These are phyloP conservation scores for Acanthornis magna DNA, from an alignment of 2,797 vertebrate genomes.

Conservation along the genomic window DNA sequence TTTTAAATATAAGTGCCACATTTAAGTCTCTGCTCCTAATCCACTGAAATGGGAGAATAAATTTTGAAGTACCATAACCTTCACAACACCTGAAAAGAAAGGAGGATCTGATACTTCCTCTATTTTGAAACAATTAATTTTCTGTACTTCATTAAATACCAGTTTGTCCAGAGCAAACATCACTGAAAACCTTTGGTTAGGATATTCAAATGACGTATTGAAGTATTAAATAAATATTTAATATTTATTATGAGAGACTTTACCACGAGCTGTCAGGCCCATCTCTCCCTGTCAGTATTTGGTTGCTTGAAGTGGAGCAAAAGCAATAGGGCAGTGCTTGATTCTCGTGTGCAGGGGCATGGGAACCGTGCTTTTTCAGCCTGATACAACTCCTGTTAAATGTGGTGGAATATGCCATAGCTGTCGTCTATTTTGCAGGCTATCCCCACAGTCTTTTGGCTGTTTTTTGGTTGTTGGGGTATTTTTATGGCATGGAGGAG, in stretches of 20 bases:
- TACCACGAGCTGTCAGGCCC: background rate
- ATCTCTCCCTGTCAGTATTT: background rate
- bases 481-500: background rate
- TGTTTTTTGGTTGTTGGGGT: background rate
- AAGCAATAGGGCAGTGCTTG: background rate
- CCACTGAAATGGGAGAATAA: background rate
- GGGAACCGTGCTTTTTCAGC: rapidly evolving
- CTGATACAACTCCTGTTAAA: rapidly evolving
- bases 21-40: background rate
- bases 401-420: background rate
- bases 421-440: background rate
- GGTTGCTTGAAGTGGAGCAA: background rate
- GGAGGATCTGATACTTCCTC: background rate
- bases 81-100: background rate
- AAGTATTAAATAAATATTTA: background rate
- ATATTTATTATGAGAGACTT: background rate
- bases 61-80: background rate
- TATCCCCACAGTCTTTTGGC: background rate
- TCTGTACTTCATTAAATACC: background rate
- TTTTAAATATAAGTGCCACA: background rate
- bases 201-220: background rate
- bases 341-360: background rate
- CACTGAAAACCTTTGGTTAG: background rate
- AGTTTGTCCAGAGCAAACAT: background rate
- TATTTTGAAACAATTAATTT: background rate